phyloP scores from a whole-genome alignment of 2,113 vertebrate genomes.

The Nannospalax galili region DNA sequence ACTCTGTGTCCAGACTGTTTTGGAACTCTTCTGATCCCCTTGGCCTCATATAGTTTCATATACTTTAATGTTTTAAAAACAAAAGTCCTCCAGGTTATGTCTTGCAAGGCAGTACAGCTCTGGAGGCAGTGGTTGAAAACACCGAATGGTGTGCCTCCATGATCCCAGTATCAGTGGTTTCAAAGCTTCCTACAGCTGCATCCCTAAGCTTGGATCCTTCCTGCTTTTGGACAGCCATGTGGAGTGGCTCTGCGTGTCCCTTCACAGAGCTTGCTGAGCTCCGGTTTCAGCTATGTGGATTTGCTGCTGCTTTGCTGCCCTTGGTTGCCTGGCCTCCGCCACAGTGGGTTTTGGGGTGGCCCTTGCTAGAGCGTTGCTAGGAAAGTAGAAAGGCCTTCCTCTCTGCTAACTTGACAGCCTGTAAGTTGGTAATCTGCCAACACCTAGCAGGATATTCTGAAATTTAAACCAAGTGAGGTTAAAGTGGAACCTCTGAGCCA shows the following conservation, averaged over 20 bases:
- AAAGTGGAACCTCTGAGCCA: slow-evolving; percentile 39
- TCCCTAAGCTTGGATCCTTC: neutral
- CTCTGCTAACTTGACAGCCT: neutral
- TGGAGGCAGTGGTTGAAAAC: neutral
- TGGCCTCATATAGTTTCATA: neutral
- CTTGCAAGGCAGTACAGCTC: neutral
- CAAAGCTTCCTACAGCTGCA: no score
- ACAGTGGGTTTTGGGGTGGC: neutral
- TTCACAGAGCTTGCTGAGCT: neutral
- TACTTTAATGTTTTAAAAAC: neutral
- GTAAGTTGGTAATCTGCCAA: slow-evolving; percentile 19
- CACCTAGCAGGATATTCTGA: slow-evolving; percentile 63
- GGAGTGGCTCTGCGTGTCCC: neutral
- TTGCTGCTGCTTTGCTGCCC: neutral
- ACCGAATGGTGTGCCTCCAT: neutral
- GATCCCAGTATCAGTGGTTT: neutral
- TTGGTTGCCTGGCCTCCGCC: fast-evolving
- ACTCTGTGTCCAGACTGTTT: neutral
- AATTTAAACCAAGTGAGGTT: slow-evolving; percentile 27
- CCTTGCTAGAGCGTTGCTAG: neutral
- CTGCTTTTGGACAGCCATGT: neutral
- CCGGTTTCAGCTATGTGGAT: fast-evolving
- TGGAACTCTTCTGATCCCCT: neutral
- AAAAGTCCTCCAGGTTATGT: neutral
- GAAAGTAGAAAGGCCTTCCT: neutral